Percentiles rank a stretch among this genome's conserved stretches.
phyloP scores from a whole-genome alignment of 2,888 invertebrate species.

The Lordiphosa andalusiaca region DNA sequence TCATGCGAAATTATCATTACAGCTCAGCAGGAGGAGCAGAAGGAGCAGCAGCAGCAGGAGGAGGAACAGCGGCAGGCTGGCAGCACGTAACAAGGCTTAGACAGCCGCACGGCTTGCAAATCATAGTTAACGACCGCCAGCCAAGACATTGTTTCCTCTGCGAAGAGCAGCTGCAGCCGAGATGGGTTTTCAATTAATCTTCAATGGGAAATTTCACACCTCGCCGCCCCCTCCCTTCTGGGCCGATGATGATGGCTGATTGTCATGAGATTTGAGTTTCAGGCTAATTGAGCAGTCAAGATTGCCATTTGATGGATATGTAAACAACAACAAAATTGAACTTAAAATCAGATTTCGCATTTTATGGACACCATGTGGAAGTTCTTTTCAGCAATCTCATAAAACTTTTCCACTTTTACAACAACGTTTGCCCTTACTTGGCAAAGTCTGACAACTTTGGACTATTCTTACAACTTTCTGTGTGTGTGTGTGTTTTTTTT shows the following conservation, averaged over 20 bases:
- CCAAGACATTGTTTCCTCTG: conserved; percentile 11
- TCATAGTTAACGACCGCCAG: conserved; percentile 57
- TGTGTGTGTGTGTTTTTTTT: too few relatives aligned
- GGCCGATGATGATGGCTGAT: not conserved
- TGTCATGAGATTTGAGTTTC: conserved; percentile 1
- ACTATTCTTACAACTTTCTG: too few relatives aligned
- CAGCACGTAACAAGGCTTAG: conserved; percentile 25
- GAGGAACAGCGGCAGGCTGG: conserved; percentile 8
- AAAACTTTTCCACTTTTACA: too few relatives aligned
- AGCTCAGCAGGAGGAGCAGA: conserved; percentile 16
- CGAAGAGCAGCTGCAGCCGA: conserved; percentile 5
- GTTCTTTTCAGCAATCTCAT: too few relatives aligned
- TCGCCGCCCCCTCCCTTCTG: conserved; percentile 9
- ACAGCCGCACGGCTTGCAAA: conserved; percentile 52
- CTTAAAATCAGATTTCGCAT: too few relatives aligned
- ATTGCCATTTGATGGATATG: not conserved
- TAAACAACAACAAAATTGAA: not conserved
- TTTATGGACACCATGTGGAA: too few relatives aligned
- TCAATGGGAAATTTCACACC: conserved; percentile 52
- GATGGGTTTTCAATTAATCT: conserved; percentile 58
- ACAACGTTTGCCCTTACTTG: too few relatives aligned
- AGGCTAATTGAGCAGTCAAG: conserved; percentile 34
- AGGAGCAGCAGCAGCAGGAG: too few relatives aligned
- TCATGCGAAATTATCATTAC: conserved; percentile 72
- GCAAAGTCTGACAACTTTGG: too few relatives aligned